Evolutionary conservation across 2,888 invertebrate genomes (phyloP).

Genomic region (Spodoptera picta): DNA sequence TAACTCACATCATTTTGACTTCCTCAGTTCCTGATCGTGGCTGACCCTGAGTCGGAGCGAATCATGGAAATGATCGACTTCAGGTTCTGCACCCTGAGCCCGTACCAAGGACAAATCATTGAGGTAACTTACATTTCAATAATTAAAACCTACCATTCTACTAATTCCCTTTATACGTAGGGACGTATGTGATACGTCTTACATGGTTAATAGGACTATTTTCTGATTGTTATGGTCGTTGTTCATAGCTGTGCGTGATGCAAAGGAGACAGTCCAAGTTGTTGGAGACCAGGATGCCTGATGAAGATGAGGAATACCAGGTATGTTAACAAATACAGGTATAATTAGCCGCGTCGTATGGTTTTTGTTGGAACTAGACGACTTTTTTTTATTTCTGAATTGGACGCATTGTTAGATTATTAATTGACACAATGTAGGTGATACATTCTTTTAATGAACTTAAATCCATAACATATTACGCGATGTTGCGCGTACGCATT

Average conservation of each 20-base stretch:
- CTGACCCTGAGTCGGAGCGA: conserved; percentile 73
- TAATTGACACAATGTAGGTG: too few relatives aligned
- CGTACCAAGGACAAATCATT: conserved; percentile 68
- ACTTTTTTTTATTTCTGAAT: too few relatives aligned
- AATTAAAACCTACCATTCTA: too few relatives aligned
- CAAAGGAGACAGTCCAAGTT: conserved; percentile 59
- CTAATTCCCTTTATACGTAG: too few relatives aligned
- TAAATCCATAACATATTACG: too few relatives aligned
- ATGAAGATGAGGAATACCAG: conserved; percentile 75
- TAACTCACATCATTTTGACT: too few relatives aligned
- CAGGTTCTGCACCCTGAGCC: conserved; percentile 67
- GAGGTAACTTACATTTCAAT: conserved; percentile 62
- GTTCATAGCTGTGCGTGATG: conserved; percentile 64
- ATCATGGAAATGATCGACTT: conserved; percentile 81
- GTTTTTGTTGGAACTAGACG: too few relatives aligned
- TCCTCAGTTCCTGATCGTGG: conserved; percentile 74
- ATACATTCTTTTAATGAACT: too few relatives aligned
- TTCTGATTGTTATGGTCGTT: background rate
- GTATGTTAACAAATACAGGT: conserved; percentile 48
- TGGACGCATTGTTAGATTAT: too few relatives aligned
- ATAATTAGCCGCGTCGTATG: too few relatives aligned
- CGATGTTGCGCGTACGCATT: too few relatives aligned
- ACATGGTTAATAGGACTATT: background rate
- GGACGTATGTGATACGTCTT: background rate
- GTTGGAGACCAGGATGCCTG: conserved; percentile 51